Conservation (phyloP, 1,140 invertebrate species). For the Brachionus calyciflorus region DNA sequence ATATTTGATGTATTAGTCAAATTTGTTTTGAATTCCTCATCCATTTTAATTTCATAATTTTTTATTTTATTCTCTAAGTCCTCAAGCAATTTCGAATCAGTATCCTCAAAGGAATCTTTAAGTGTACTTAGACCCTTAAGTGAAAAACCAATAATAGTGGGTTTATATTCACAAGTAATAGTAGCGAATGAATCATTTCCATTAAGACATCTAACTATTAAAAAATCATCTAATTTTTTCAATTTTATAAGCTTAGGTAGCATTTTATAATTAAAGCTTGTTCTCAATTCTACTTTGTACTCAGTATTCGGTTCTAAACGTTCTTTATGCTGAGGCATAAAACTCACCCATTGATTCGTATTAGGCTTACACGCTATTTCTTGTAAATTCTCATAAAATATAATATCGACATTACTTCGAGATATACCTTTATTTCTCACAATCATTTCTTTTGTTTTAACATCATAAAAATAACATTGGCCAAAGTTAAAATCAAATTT, state of each 20-base stretch:
- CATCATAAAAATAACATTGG: slow-evolving; percentile 38
- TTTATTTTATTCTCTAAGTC: background rate
- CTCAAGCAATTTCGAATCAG: background rate
- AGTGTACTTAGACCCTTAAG: background rate
- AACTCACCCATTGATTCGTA: background rate
- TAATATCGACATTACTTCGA: slow-evolving; percentile 38
- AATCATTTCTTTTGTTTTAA: background rate
- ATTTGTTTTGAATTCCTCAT: background rate
- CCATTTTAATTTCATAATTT: background rate
- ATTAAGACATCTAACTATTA: slow-evolving; percentile 32
- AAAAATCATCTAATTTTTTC: slow-evolving; percentile 30
- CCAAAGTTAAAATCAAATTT: slow-evolving; percentile 36
- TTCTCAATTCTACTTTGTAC: background rate
- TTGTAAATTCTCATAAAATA: slow-evolving; percentile 10
- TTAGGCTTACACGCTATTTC: background rate
- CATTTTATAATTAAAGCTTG: background rate
- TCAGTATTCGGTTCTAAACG: slow-evolving; percentile 2
- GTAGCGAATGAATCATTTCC: slow-evolving; percentile 39
- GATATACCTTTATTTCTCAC: slow-evolving; percentile 1
- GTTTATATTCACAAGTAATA: slow-evolving; percentile 23
- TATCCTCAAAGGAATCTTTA: background rate
- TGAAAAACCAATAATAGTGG: slow-evolving; percentile 21
- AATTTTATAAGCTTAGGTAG: background rate
- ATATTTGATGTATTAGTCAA: background rate
- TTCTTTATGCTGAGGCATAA: slow-evolving; percentile 42